Base-by-base conservation (phyloP, 2,888 invertebrate species). In the Aphidoletes aphidimyza region DNA sequence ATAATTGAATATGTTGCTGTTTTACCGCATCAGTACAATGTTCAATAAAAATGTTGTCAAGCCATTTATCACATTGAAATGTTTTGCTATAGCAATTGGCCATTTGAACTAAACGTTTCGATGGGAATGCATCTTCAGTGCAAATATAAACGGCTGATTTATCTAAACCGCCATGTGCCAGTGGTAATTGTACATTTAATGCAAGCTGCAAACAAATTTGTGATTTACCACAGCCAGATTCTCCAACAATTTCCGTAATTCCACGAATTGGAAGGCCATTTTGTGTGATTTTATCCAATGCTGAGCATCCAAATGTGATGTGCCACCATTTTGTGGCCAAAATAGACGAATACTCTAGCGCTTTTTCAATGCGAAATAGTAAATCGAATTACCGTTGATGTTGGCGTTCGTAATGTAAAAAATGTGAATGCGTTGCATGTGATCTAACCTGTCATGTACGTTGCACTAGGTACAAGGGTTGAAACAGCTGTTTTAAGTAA, bases 51-150 rank as follows among this genome's bases (percentile, higher is more conserved):
- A 95, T 92, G 86, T 92, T 91, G 86, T 94, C 93, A 92, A 91
- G 87, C 91, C 91, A 86, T 90, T 89, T 0, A 89, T 88, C 37
- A 88, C 85, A 85, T 87, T 87, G 34, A 87, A 88, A 87, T 87
- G 87, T 86, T 88, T 90, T 86, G 86, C 89, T 84, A 85, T 88
- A 87, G 42, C 88, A 86, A 83, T 88, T 87, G 9, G 91, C 88
- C 42, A 93, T 88, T 87, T 94, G 92, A 85, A 92, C 89, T 19
- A 95, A 89, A 54, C 95, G 90, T 87, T 92, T 92, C 0, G 93
- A 92, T n/a, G 95, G 95, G 89, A 95, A 95, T 22, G 89, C 88
- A 88, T 93, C 92, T 89, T 95, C 95, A 0, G 95, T 95, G 87
- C 93, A 93, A 86, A 95, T 93, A 87, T 93, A 95, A 19, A 93